These are phyloP conservation scores for Drosophila mojavensis DNA, from an alignment of 1,140 invertebrate genomes.

Conservation along the genomic window DNA sequence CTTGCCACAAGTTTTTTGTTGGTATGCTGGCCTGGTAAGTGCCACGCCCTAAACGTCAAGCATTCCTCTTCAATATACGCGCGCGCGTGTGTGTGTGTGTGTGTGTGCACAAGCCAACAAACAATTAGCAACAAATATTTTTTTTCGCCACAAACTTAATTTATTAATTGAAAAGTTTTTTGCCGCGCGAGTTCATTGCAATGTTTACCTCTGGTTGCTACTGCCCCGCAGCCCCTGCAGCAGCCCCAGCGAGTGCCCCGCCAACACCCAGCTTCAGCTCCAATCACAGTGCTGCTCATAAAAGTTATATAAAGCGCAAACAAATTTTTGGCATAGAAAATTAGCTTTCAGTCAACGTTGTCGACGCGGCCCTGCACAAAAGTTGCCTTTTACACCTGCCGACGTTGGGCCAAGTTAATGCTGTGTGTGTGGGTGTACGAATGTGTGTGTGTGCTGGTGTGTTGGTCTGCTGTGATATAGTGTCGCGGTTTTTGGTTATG, in stretches of 20 bases:
- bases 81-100: constrained; percentile 20
- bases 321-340: constrained; percentile 62
- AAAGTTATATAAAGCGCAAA: constrained; percentile 61
- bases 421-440: neutral
- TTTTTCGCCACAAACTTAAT: constrained; percentile 49
- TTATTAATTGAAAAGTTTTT: constrained; percentile 75
- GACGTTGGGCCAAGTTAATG: neutral
- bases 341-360: constrained; percentile 62
- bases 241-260: neutral
- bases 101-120: constrained; percentile 38
- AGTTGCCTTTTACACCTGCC: constrained; percentile 47
- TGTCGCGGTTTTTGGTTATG: constrained; percentile 28
- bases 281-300: constrained; percentile 31
- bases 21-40: constrained; percentile 62
- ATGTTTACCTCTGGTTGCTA: constrained; percentile 17
- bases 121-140: constrained; percentile 50
- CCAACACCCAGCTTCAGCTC: neutral
- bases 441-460: neutral
- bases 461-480: constrained; percentile 5
- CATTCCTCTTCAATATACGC: constrained; percentile 10
- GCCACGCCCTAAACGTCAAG: constrained; percentile 26
- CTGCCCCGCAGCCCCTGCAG: neutral
- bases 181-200: constrained; percentile 41
- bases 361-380: constrained; percentile 20
- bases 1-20: constrained; percentile 25